These are phyloP conservation scores for Labeo calbasu DNA, from an alignment of 2,797 vertebrate species.

Conservation along the genomic window DNA sequence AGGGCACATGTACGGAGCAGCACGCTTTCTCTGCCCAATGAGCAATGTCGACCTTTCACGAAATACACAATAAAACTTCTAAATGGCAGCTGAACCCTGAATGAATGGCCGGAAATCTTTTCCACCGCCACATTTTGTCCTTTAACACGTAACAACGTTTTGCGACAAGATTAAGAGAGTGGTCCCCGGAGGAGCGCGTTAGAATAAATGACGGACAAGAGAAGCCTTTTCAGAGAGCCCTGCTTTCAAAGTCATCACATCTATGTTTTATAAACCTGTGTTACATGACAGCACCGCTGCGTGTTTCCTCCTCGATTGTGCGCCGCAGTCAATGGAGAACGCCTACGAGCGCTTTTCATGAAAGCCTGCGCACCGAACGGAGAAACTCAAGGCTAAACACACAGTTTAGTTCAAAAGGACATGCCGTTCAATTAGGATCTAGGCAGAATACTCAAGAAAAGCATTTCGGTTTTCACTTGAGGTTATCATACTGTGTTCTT, in stretches of 20 bases:
- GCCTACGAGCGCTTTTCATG: conserved; percentile 17
- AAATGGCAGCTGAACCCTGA: conserved; percentile 69
- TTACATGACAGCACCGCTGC: conserved; percentile 13
- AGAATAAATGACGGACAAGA: conserved; percentile 47
- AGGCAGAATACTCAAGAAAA: conserved; percentile 14
- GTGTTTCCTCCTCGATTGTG: conserved; percentile 18
- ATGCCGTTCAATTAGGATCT: conserved; percentile 36
- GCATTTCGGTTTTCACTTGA: conserved; percentile 8
- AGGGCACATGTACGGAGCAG: conserved; percentile 3
- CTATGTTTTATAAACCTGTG: conserved; percentile 39
- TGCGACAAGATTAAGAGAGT: conserved; percentile 51
- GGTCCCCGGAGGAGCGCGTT: conserved; percentile 15
- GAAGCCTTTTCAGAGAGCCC: conserved; percentile 18
- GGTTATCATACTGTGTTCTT: neutral
- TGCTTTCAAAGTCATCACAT: conserved; percentile 31
- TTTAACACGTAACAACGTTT: conserved; percentile 62
- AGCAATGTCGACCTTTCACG: conserved; percentile 69
- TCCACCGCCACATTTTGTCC: conserved; percentile 47
- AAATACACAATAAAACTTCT: conserved; percentile 72
- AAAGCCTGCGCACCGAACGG: conserved; percentile 3
- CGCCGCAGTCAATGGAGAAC: conserved; percentile 14
- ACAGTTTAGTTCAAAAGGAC: conserved; percentile 44
- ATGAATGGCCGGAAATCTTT: conserved; percentile 66
- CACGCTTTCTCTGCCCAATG: conserved; percentile 57
- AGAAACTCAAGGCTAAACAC: conserved; percentile 32